Evolutionary conservation across 2,113 vertebrate genomes (phyloP).

Genomic region (Anarrhichthys ocellatus): DNA sequence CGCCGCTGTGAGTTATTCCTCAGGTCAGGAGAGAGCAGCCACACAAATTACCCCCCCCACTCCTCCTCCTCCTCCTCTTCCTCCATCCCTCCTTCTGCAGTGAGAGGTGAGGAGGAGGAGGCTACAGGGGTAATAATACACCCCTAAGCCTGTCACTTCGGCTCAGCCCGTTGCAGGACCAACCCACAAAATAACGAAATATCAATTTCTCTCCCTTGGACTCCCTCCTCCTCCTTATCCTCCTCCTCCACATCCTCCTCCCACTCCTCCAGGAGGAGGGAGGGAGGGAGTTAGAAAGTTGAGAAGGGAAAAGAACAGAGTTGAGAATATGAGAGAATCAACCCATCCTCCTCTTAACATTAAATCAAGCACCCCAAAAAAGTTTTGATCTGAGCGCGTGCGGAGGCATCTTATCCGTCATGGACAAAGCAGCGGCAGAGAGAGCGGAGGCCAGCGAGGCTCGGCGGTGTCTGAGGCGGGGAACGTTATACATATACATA

Average conservation of each 20-base stretch:
- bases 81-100: constrained; percentile 24
- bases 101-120: constrained; percentile 23
- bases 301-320: not conserved
- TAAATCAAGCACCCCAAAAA: not conserved
- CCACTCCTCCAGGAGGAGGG: not conserved
- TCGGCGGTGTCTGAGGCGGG: constrained; percentile 5
- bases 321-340: not conserved
- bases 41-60: constrained; percentile 54
- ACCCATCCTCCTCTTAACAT: not conserved
- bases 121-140: constrained; percentile 56
- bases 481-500: constrained; percentile 29
- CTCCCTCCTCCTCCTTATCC: constrained; percentile 3
- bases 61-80: constrained; percentile 7
- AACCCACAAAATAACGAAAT: constrained; percentile 61
- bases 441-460: not conserved
- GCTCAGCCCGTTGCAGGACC: constrained; percentile 36
- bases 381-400: not conserved
- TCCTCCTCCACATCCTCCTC: constrained; percentile 37
- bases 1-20: constrained; percentile 60
- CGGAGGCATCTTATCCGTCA: constrained; percentile 11
- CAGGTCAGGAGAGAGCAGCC: constrained; percentile 65
- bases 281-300: constrained; percentile 16
- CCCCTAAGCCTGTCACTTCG: constrained; percentile 60
- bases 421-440: not conserved
- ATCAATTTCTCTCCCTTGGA: constrained; percentile 49